Evolutionary conservation across 2,797 vertebrate species (phyloP).

Genomic region (Silurus lanzhouensis): DNA sequence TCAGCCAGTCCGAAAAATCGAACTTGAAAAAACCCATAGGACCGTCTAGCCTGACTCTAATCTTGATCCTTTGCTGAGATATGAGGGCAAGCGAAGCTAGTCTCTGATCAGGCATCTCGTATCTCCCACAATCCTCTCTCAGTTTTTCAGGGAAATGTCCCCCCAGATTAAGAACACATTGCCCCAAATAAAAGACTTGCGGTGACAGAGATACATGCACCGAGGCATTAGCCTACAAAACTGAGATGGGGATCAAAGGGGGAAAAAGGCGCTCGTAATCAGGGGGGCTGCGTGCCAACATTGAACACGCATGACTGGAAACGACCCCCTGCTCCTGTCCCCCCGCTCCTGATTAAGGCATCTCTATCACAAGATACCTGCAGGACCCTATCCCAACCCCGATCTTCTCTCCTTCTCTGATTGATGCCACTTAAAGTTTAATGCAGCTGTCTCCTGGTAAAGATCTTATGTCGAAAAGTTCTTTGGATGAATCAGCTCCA

Average conservation of each 20-base stretch:
- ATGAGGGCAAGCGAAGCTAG: slow-evolving; percentile 28
- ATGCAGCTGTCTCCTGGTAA: slow-evolving; percentile 60
- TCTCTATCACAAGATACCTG: slow-evolving; percentile 35
- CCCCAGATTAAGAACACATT: slow-evolving; percentile 62
- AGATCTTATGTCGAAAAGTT: slow-evolving; percentile 48
- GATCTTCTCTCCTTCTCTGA: slow-evolving; percentile 45
- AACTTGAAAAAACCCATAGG: background rate
- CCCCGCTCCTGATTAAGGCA: slow-evolving; percentile 38
- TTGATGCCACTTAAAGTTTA: slow-evolving; percentile 60
- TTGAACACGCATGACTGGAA: slow-evolving; percentile 44
- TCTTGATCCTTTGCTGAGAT: slow-evolving; percentile 26
- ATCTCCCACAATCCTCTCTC: slow-evolving; percentile 17
- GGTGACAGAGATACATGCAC: slow-evolving; percentile 60
- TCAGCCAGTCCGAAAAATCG: slow-evolving; percentile 35
- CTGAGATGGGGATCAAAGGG: slow-evolving; percentile 57
- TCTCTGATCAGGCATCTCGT: slow-evolving; percentile 39
- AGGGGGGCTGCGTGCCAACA: slow-evolving; percentile 53
- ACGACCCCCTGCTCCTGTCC: slow-evolving; percentile 37
- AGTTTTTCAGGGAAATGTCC: slow-evolving; percentile 14
- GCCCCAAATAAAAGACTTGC: slow-evolving; percentile 55
- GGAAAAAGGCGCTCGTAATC: slow-evolving; percentile 56
- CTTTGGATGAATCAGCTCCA: slow-evolving; percentile 33
- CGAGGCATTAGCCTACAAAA: slow-evolving; percentile 53
- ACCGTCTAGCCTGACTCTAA: background rate
- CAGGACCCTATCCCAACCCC: slow-evolving; percentile 53